Evolutionary conservation across 2,888 invertebrate species (phyloP), one percentile per base, ranked within the genome.

Genomic region (Euclidia mi): DNA sequence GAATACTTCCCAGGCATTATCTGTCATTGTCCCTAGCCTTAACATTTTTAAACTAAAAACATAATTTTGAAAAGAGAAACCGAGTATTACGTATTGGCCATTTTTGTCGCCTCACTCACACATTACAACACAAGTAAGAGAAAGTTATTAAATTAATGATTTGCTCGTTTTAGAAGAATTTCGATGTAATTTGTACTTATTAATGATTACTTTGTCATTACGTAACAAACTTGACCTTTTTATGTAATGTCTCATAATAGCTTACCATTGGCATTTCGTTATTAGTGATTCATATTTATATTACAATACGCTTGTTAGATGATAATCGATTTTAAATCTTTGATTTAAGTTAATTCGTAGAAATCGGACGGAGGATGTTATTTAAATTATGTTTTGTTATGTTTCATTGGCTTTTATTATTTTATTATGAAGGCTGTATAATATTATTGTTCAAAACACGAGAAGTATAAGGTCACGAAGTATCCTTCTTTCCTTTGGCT

Each of bases 101-200:
- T 56, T n/a, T 48, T 65, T 77, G 76, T 74, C 75, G 65, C 67
- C 74, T 68, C 66, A 69, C 20, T 25, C 20, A 25, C 20, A 25
- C 44, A 45, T 17, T 20, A 34, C 82, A 82, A 79, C 65, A 75
- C 73, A 81, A 56, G 25, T 71, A 52, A 47, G 77, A 69, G 82
- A 82, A 83, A 83, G 82, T 80, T 71, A 71, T 72, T 76, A 82
- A 78, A 82, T 81, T 79, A 80, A 83, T 80, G 81, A 78, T 72
- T 72, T 59, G 73, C 68, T 66, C 62, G 65, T 65, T 82, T 78
- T 70, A 74, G 65, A 66, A 66, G 66, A 77, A 73, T 76, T 78
- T 76, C 64, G 60, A 73, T 69, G 68, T 75, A 79, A 73, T 76
- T 67, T 71, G 63, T 72, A 69, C 69, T 72, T 78, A 72, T 76